Evolutionary conservation across 2,797 vertebrate species (phyloP).

Genomic region (Chiroxiphia lanceolata): DNA sequence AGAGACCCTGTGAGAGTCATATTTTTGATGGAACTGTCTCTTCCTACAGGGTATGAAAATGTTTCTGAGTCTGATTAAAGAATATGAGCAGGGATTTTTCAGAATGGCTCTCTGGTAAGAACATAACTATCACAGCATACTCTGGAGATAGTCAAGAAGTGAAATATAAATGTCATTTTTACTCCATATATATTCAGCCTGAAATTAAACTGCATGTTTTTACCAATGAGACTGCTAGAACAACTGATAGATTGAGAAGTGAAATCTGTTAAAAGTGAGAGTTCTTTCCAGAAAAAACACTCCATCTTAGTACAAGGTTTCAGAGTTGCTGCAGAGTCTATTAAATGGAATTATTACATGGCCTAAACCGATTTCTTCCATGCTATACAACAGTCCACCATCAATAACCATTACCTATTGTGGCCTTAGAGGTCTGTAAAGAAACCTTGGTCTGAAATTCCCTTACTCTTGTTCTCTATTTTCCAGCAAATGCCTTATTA

Average conservation of each 20-base stretch:
- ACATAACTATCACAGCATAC: constrained; percentile 1
- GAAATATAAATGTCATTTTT: constrained; percentile 34
- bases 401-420: background rate
- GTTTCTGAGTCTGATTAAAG: constrained; percentile 49
- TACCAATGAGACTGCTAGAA: background rate
- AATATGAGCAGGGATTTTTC: constrained; percentile 22
- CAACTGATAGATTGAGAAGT: constrained; percentile 3
- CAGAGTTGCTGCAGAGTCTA: background rate
- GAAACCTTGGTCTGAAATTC: background rate
- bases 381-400: background rate
- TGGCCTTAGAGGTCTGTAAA: background rate
- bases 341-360: background rate
- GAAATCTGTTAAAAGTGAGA: constrained; percentile 2
- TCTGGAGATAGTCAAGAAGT: constrained; percentile 21
- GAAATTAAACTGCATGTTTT: constrained; percentile 24
- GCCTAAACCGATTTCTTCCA: background rate
- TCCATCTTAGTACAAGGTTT: background rate
- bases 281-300: background rate
- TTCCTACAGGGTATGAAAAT: constrained; percentile 20
- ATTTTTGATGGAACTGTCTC: constrained; percentile 14
- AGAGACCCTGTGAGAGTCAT: constrained; percentile 3
- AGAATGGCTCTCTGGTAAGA: background rate
- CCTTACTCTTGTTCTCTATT: background rate
- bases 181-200: background rate
- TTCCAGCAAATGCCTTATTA: background rate